These are phyloP conservation scores for Halcyon chelicuti DNA, from an alignment of 2,797 vertebrate species.

Conservation along the genomic window DNA sequence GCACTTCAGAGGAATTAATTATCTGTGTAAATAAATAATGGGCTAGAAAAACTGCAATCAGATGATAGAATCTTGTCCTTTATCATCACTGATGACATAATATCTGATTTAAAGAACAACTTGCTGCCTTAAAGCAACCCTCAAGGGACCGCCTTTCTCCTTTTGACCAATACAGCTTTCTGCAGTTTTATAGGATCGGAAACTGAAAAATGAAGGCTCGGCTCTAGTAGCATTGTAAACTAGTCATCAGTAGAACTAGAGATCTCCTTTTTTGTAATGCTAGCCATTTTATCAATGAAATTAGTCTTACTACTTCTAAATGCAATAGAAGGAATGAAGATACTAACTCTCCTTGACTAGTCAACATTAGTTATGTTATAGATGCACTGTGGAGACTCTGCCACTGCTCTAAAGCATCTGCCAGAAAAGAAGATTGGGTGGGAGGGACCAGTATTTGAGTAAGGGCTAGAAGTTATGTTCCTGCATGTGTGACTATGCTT, in stretches of 20 bases:
- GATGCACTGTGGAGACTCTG: not conserved
- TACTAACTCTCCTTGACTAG: not conserved
- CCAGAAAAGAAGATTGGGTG: not conserved
- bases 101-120: not conserved
- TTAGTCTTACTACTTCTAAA: not conserved
- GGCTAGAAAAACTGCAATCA: not conserved
- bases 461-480: not conserved
- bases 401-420: not conserved
- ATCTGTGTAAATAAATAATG: constrained; percentile 65
- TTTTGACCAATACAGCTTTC: not conserved
- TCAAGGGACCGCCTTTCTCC: not conserved
- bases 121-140: not conserved
- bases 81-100: not conserved
- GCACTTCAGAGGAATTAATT: constrained; percentile 60
- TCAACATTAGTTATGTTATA: not conserved
- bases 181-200: not conserved
- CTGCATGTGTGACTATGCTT: not conserved
- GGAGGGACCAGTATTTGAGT: not conserved
- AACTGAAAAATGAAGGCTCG: not conserved
- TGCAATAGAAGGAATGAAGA: not conserved
- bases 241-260: rapidly evolving
- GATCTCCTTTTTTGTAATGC: not conserved
- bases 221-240: not conserved
- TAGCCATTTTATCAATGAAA: not conserved
- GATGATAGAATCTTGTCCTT: constrained; percentile 12